Base-by-base conservation (phyloP, 2,113 vertebrate genomes). In the Neodon shergylaensis region DNA sequence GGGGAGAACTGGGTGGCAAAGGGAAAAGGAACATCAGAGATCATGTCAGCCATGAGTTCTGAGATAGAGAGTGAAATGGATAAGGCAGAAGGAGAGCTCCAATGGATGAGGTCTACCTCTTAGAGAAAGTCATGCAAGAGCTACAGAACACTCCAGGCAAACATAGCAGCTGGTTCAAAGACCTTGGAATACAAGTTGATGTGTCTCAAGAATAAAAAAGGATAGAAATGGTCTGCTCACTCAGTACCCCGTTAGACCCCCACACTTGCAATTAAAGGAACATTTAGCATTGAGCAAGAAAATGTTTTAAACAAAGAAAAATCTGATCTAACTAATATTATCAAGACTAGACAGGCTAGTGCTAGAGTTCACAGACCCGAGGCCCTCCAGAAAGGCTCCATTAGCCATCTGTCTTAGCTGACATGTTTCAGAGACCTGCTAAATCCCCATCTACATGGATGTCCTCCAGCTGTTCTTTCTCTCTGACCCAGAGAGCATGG, bases 241-340 rank as follows among this genome's bases (percentile, higher is more conserved):
- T 3, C 33, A 16, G 11, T 28, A 49, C 39, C 13, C 33, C 11
- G 21, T 3, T 4, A 44, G 58, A 49, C 10, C 11, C 1, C 33
- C 24, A 39, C 47, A 36, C 44, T 24, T n/a, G 2, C 0, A 0
- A 44, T 9, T 0, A n/a, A n/a, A 82, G 31, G n/a, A 52, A 8
- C 52, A 26, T 22, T 2, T 54, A 22, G 19, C 5, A 52, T 31
- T 79, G 66, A 74, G 49, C 72, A 76, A 79, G 2, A 47, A 63
- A 70, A 89, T 7, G 1, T 19, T 83, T 54, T 58, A 47, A 65
- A 63, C 5, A 52, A 5, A 54, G 22, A 21, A 61, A 19, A 5
- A 19, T 0, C 33, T 76, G 31, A 12, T 49, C 52, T 86, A 47
- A 65, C 24, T 44, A 61, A 0, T 16, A 42, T 61, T 84, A 54